A percentile compares a stretch with the other conserved stretches of the same genome.
Evolutionary conservation across 2,797 vertebrate species (phyloP).

Genomic region (Pristis pectinata): DNA sequence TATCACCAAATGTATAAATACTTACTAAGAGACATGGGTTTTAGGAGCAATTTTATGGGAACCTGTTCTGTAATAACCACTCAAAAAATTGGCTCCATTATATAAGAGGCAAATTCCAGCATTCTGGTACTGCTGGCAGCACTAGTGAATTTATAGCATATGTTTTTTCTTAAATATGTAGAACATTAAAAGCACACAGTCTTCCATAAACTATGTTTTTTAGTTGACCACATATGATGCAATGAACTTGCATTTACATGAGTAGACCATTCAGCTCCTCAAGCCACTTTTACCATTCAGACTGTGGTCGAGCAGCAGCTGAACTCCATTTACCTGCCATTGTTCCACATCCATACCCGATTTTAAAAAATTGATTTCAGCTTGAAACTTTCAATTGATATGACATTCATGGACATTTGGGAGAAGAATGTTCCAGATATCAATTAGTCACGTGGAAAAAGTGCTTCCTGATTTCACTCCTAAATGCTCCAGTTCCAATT

Average conservation of each 20-base stretch:
- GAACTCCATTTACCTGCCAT: not conserved
- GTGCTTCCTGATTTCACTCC: not conserved
- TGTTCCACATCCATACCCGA: not conserved
- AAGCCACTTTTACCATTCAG: not conserved
- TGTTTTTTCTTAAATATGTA: not conserved
- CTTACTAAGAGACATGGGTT: not conserved
- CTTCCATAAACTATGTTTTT: not conserved
- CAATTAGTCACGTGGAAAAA: not conserved
- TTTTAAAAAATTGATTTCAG: not conserved
- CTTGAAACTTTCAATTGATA: not conserved
- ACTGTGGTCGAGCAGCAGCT: not conserved
- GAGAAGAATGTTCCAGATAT: not conserved
- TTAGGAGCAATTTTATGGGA: not conserved
- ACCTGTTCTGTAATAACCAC: not conserved
- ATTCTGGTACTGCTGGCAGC: not conserved
- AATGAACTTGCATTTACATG: not conserved
- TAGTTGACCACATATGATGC: no score
- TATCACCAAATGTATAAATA: not conserved
- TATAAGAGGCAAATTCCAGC: not conserved
- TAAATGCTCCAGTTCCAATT: not conserved
- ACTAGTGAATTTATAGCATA: not conserved
- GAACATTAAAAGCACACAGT: not conserved
- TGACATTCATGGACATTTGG: not conserved
- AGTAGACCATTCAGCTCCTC: not conserved
- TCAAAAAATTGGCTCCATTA: not conserved